These are phyloP conservation scores for Conomelus anceps DNA, from an alignment of 2,888 invertebrate genomes.

Conservation along the genomic window DNA sequence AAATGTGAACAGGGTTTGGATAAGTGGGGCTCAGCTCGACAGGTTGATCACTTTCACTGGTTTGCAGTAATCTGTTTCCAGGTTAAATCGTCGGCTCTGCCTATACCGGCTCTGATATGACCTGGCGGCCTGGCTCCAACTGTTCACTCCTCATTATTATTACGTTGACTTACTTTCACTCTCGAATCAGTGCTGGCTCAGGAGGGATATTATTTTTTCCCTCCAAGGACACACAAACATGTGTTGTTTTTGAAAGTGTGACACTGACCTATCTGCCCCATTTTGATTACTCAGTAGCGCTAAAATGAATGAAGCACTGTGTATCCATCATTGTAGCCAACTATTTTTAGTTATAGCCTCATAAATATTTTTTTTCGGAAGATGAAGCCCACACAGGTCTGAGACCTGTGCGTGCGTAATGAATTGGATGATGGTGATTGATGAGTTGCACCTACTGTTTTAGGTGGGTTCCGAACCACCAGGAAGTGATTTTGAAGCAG, in stretches of 20 bases:
- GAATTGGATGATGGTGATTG: too few species aligned
- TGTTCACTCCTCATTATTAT: neutral
- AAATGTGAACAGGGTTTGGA: neutral
- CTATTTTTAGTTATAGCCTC: too few species aligned
- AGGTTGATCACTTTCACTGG: neutral
- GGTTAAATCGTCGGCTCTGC: neutral
- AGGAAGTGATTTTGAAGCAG: too few species aligned
- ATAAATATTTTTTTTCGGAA: too few species aligned
- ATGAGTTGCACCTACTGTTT: too few species aligned
- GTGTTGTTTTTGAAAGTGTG: neutral
- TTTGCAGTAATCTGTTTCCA: neutral
- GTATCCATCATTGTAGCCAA: too few species aligned
- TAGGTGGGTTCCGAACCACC: too few species aligned
- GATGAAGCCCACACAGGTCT: too few species aligned
- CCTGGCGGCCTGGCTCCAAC: too few species aligned
- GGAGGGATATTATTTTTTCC: neutral
- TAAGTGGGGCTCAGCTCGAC: neutral
- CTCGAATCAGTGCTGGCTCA: neutral
- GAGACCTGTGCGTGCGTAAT: too few species aligned
- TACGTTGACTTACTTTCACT: neutral
- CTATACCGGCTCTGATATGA: neutral
- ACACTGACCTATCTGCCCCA: neutral
- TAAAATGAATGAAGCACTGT: neutral
- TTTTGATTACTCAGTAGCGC: neutral
- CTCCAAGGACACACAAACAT: neutral